A percentile compares a stretch with the other conserved stretches of the same genome.
These are phyloP conservation scores for Apodemus agrarius DNA, from an alignment of 2,797 vertebrate species.

Conservation along the genomic window DNA sequence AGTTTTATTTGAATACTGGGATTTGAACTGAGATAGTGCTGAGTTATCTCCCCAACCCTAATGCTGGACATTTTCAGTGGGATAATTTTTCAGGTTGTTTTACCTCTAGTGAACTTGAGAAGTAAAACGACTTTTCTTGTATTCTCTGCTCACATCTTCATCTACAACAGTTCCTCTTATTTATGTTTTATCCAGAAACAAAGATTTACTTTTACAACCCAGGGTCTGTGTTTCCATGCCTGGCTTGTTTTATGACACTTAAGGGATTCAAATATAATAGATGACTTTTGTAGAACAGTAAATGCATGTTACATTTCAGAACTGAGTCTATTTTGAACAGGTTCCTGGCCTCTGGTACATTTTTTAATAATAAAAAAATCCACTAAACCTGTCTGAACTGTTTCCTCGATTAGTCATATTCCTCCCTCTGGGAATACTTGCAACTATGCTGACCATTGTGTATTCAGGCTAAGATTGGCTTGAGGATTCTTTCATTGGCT, in stretches of 20 bases:
- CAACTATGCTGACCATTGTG: neutral
- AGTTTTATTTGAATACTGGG: neutral
- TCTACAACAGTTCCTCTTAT: neutral
- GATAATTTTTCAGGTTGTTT: conserved; percentile 56
- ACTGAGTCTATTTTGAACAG: conserved; percentile 27
- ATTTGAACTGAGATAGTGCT: neutral
- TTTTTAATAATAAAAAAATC: neutral
- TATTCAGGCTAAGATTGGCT: neutral
- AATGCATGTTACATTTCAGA: conserved; percentile 39
- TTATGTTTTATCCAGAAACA: conserved; percentile 33
- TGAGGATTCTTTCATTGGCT: neutral
- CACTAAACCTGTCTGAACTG: neutral
- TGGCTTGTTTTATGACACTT: conserved; percentile 60
- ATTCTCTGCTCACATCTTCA: neutral
- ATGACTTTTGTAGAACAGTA: conserved; percentile 40
- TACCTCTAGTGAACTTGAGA: conserved; percentile 36
- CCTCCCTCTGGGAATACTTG: conserved; percentile 4
- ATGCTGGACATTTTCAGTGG: neutral
- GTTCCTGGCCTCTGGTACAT: neutral
- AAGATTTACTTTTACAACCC: conserved; percentile 25
- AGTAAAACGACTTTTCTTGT: conserved; percentile 1
- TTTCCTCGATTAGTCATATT: neutral
- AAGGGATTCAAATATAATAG: conserved; percentile 59
- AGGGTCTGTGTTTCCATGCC: neutral
- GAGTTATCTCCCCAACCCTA: neutral